Conservation (phyloP, 2,797 vertebrate species). For the Dryobates pubescens region DNA sequence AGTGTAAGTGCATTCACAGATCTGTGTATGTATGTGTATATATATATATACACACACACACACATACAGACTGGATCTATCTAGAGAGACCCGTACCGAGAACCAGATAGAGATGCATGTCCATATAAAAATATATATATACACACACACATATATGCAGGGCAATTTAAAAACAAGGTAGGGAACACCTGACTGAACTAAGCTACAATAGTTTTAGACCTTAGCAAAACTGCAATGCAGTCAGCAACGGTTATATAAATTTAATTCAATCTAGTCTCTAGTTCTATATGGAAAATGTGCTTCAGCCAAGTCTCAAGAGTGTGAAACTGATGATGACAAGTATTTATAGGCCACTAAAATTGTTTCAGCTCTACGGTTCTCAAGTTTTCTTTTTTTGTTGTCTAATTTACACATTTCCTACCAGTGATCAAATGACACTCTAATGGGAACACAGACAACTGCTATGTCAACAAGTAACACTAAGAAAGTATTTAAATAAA, state of each 20-base stretch:
- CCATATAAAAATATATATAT: neutral
- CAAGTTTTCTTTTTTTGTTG: neutral
- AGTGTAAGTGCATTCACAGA: neutral
- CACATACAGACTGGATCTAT: neutral
- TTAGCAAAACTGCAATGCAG: neutral
- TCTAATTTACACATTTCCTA: slow-evolving; percentile 44
- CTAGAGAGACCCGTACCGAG: too few species aligned
- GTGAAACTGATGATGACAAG: neutral
- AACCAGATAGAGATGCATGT: neutral
- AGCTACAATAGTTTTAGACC: neutral
- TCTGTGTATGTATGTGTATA: too few species aligned
- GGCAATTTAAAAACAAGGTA: neutral
- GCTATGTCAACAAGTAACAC: slow-evolving; percentile 55
- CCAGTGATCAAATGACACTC: slow-evolving; percentile 21
- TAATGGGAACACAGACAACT: slow-evolving; percentile 41
- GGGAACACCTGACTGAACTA: neutral
- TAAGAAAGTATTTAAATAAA: slow-evolving; percentile 44
- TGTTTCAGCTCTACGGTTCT: slow-evolving; percentile 1
- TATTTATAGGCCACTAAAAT: slow-evolving; percentile 49
- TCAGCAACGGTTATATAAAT: slow-evolving; percentile 1
- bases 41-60: neutral
- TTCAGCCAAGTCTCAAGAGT: slow-evolving; percentile 28
- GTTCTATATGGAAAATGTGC: slow-evolving; percentile 2
- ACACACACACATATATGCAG: rapidly evolving
- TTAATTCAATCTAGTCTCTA: slow-evolving; percentile 10